Evolutionary conservation across 2,888 invertebrate genomes (phyloP).

Genomic region (Metellina segmentata): DNA sequence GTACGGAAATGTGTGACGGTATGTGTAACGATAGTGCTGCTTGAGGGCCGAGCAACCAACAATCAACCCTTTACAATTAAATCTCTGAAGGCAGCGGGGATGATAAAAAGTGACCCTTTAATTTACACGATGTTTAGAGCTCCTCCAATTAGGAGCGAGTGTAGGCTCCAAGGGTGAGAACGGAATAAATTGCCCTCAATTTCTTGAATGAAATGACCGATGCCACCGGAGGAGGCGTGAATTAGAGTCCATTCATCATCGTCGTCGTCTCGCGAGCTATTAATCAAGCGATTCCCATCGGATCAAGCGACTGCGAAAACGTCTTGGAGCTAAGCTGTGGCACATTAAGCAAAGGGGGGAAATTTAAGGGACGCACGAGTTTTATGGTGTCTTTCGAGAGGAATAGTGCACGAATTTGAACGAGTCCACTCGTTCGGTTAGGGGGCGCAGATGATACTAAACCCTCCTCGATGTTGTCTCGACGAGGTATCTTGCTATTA

Average conservation of each 20-base stretch:
- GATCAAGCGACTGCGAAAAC: not conserved
- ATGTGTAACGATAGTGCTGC: too few relatives aligned
- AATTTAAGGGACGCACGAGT: too few relatives aligned
- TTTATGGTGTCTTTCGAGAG: too few relatives aligned
- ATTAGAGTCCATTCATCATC: constrained; percentile 42
- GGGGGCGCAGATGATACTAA: too few relatives aligned
- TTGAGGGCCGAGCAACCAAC: not conserved
- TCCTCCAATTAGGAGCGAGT: not conserved
- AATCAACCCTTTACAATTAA: not conserved
- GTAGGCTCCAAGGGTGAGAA: constrained; percentile 7
- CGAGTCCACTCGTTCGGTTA: too few relatives aligned
- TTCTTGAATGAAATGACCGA: constrained; percentile 39
- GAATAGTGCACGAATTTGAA: too few relatives aligned
- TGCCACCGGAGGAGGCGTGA: constrained; percentile 33
- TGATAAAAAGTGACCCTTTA: not conserved
- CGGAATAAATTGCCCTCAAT: constrained; percentile 36
- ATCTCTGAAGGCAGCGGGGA: not conserved
- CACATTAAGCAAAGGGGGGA: too few relatives aligned
- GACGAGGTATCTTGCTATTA: too few relatives aligned
- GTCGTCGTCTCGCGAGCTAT: not conserved
- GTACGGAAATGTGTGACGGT: too few relatives aligned
- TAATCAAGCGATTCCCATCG: not conserved
- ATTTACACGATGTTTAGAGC: not conserved
- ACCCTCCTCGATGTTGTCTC: too few relatives aligned
- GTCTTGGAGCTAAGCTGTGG: not conserved